phyloP scores from a whole-genome alignment of 2,888 invertebrate genomes.

The Idaea dimidiata region DNA sequence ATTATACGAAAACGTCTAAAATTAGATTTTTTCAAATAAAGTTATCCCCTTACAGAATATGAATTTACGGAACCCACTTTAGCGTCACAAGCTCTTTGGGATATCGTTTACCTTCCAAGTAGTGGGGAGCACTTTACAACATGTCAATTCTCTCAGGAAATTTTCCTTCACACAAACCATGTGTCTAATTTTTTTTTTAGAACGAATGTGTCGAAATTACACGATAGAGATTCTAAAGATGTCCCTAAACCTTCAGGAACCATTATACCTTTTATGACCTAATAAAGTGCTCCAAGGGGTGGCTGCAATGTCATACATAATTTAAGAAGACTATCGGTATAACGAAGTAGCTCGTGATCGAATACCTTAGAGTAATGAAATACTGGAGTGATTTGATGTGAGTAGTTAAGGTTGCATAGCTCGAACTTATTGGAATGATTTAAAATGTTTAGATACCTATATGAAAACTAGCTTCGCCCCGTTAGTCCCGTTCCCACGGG shows the following conservation, averaged over 20 bases:
- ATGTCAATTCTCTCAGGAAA: too few species aligned
- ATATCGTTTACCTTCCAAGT: too few species aligned
- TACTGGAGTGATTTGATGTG: constrained; percentile 13
- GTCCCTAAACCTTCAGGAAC: constrained; percentile 50
- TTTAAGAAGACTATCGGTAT: constrained; percentile 44
- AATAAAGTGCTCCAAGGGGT: constrained; percentile 58
- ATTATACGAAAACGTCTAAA: too few species aligned
- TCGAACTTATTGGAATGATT: constrained; percentile 10
- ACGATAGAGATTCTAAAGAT: constrained; percentile 15
- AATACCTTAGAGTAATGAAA: constrained; percentile 17
- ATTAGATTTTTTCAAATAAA: too few species aligned
- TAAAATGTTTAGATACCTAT: too few species aligned
- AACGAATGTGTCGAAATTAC: neutral
- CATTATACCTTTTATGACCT: constrained; percentile 55
- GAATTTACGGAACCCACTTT: too few species aligned
- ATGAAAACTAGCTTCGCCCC: too few species aligned
- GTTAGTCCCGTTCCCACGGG: too few species aligned
- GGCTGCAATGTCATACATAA: constrained; percentile 62
- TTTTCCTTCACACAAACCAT: too few species aligned
- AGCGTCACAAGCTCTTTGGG: too few species aligned
- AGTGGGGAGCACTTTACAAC: too few species aligned
- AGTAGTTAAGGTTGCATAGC: constrained; percentile 4
- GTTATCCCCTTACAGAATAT: too few species aligned
- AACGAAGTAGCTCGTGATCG: constrained; percentile 25
- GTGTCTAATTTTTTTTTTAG: neutral